A percentile compares a stretch with the other conserved stretches of the same genome.
Evolutionary conservation across 2,888 invertebrate species (phyloP).

Genomic region (Drosophila buzzatii): DNA sequence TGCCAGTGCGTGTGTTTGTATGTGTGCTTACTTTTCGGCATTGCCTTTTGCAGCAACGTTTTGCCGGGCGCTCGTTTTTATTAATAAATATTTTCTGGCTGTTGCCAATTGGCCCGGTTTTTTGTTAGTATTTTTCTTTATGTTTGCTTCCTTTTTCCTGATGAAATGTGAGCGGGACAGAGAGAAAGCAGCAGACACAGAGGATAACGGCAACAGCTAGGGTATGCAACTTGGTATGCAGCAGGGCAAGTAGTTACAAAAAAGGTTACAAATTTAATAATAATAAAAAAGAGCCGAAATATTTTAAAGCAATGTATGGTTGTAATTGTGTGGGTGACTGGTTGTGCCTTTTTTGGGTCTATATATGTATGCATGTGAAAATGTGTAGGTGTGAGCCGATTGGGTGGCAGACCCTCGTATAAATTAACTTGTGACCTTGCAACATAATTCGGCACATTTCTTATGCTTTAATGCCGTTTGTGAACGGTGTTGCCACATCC

Average conservation of each 20-base stretch:
- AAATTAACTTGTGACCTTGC: slow-evolving; percentile 77
- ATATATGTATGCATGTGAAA: slow-evolving; percentile 24
- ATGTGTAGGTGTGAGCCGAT: slow-evolving; percentile 25
- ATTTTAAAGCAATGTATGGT: slow-evolving; percentile 27
- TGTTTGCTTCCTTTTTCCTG: slow-evolving; percentile 58
- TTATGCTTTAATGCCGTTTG: slow-evolving; percentile 66
- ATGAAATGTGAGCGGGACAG: slow-evolving; percentile 15
- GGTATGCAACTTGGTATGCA: slow-evolving; percentile 2
- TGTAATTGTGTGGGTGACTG: slow-evolving; percentile 7
- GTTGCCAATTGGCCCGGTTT: slow-evolving; percentile 76
- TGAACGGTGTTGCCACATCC: slow-evolving; percentile 2
- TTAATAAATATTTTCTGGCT: slow-evolving; percentile 78
- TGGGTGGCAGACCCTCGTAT: slow-evolving; percentile 55
- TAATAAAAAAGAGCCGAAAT: slow-evolving; percentile 38
- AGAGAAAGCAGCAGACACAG: slow-evolving; percentile 7
- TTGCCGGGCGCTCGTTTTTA: slow-evolving; percentile 77
- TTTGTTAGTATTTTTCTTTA: slow-evolving; percentile 48
- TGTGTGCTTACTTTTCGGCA: slow-evolving; percentile 43
- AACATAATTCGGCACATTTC: slow-evolving; percentile 60
- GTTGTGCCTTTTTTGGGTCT: slow-evolving; percentile 11
- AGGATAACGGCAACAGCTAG: neutral
- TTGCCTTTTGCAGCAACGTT: slow-evolving; percentile 56
- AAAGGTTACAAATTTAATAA: slow-evolving; percentile 58
- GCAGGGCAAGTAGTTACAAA: slow-evolving; percentile 9
- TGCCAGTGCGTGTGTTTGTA: slow-evolving; percentile 1